A percentile compares a stretch with the other conserved stretches of the same genome.
These are phyloP conservation scores for Meles meles DNA, from an alignment of 2,113 vertebrate genomes.

Conservation along the genomic window DNA sequence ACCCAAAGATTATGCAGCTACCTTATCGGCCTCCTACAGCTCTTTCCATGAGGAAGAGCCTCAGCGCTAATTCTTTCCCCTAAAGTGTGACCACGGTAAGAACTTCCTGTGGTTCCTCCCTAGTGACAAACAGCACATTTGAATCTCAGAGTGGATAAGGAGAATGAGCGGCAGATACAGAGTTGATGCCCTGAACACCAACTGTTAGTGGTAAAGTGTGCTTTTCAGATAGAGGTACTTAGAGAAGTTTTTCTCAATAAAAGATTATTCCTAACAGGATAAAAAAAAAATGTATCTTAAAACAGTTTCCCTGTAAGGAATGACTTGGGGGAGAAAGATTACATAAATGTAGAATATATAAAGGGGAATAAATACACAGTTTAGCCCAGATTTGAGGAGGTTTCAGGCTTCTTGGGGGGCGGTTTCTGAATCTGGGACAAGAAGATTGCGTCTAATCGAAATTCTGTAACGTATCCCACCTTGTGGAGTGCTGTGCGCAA, in stretches of 20 bases:
- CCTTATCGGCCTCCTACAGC: neutral
- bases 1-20: neutral
- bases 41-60: neutral
- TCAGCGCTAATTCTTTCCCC: neutral
- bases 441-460: conserved; percentile 26
- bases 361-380: conserved; percentile 13
- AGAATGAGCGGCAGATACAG: neutral
- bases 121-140: neutral
- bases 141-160: neutral
- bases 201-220: neutral
- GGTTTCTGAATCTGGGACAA: conserved; percentile 58
- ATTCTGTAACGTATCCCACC: neutral
- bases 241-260: neutral
- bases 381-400: conserved; percentile 20
- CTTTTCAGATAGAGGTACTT: neutral
- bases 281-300: neutral
- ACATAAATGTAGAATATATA: neutral
- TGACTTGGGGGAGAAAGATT: neutral
- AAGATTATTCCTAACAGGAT: neutral
- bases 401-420: conserved; percentile 9
- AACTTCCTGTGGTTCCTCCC: neutral
- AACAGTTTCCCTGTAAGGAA: neutral
- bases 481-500: neutral
- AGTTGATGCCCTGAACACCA: neutral
- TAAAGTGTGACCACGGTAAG: neutral